Evolutionary conservation across 2,888 invertebrate species (phyloP).

Genomic region (Erebia epiphron): DNA sequence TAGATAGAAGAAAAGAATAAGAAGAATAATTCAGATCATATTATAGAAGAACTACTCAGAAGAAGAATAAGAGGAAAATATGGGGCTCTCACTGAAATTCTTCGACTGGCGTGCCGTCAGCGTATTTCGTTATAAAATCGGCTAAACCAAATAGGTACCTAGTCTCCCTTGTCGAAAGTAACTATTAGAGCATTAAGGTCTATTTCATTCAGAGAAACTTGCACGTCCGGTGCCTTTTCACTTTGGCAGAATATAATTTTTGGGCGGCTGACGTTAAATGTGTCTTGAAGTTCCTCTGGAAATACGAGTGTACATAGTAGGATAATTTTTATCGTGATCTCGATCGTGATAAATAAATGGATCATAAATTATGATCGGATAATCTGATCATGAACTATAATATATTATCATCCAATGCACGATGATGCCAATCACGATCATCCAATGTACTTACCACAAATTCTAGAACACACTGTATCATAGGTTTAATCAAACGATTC

Average conservation of each 20-base stretch:
- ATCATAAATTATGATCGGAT: no score
- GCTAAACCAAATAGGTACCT: conserved; percentile 50
- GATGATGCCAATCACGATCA: no score
- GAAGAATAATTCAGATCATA: not conserved
- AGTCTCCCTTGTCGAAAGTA: conserved; percentile 55
- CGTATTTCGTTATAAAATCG: conserved; percentile 50
- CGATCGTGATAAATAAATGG: no score
- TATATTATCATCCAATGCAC: no score
- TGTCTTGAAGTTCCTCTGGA: conserved; percentile 53
- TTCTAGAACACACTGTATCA: no score
- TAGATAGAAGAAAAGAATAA: not conserved
- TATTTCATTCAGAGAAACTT: conserved; percentile 52
- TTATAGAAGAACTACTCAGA: not conserved
- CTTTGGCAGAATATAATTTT: conserved; percentile 59
- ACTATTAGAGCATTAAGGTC: conserved; percentile 50
- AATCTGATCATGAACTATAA: no score
- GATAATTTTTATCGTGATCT: not conserved
- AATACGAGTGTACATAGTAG: conserved; percentile 14
- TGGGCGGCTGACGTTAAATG: conserved; percentile 50
- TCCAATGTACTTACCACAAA: no score
- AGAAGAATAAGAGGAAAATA: not conserved
- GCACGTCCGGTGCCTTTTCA: conserved; percentile 51
- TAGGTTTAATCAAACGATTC: no score
- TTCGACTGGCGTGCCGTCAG: conserved; percentile 42
- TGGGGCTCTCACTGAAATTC: conserved; percentile 50